These are phyloP conservation scores for Syncerus caffer DNA, from an alignment of 2,797 vertebrate genomes.

Conservation along the genomic window DNA sequence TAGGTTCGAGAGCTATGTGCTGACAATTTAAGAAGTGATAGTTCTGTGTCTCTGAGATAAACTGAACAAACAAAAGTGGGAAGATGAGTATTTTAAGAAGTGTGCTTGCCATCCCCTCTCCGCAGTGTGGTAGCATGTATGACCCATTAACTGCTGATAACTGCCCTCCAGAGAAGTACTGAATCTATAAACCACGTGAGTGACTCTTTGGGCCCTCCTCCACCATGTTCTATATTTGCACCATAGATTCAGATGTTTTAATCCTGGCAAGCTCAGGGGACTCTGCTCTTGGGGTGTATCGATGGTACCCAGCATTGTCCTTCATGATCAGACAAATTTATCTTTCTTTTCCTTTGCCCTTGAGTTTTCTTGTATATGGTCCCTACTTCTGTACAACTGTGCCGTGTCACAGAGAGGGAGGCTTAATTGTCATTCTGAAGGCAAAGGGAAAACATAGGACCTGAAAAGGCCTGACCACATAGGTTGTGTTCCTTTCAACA, in stretches of 20 bases:
- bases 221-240: fast-evolving
- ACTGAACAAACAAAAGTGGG: background rate
- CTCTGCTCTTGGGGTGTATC: background rate
- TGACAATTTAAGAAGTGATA: background rate
- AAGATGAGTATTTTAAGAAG: conserved; percentile 13
- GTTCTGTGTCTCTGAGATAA: background rate
- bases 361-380: background rate
- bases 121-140: background rate
- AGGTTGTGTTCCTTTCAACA: background rate
- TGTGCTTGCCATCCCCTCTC: background rate
- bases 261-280: background rate
- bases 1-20: background rate
- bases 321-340: background rate
- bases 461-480: background rate
- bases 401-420: background rate
- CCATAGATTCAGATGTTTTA: background rate
- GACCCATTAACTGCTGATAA: background rate
- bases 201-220: background rate
- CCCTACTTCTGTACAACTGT: background rate
- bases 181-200: background rate
- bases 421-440: background rate
- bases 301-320: background rate
- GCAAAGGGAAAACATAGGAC: background rate
- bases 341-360: background rate
- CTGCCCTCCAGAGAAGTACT: background rate